phyloP scores from a whole-genome alignment of 2,888 invertebrate genomes.

The Lepeophtheirus nordmannii region DNA sequence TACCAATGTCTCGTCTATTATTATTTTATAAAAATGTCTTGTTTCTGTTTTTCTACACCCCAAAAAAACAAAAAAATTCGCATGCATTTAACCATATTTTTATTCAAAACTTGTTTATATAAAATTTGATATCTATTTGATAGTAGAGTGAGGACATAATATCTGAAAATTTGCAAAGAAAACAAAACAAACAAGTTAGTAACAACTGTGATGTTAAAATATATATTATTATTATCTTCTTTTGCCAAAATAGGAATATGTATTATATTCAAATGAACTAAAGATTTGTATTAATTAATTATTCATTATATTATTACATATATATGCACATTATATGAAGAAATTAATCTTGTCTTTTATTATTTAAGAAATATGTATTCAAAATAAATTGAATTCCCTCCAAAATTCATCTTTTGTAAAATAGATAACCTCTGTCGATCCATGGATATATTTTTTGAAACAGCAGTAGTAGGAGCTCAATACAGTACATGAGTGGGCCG shows the following conservation, averaged over 20 bases:
- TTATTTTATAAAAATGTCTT: background rate
- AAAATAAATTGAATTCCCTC: slow-evolving; percentile 4
- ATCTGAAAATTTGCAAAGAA: background rate
- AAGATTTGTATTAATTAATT: background rate
- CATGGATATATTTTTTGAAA: too few species aligned
- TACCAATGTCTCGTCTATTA: background rate
- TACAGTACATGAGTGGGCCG: too few species aligned
- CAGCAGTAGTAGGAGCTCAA: too few species aligned
- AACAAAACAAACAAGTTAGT: background rate
- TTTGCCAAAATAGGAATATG: slow-evolving; percentile 1
- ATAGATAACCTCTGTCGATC: too few species aligned
- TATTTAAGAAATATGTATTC: slow-evolving; percentile 2
- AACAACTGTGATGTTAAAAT: slow-evolving; percentile 6
- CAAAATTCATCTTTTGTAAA: background rate
- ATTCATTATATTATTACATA: background rate
- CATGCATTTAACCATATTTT: slow-evolving; percentile 2
- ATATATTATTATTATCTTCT: background rate
- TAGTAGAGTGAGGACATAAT: background rate
- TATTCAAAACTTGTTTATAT: background rate
- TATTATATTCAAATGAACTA: background rate
- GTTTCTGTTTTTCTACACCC: background rate
- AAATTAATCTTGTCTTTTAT: background rate
- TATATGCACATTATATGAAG: background rate
- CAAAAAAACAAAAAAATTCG: background rate
- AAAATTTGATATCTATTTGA: background rate